Evolutionary conservation across 1,140 invertebrate species (phyloP).

Genomic region (Grapholita molesta): DNA sequence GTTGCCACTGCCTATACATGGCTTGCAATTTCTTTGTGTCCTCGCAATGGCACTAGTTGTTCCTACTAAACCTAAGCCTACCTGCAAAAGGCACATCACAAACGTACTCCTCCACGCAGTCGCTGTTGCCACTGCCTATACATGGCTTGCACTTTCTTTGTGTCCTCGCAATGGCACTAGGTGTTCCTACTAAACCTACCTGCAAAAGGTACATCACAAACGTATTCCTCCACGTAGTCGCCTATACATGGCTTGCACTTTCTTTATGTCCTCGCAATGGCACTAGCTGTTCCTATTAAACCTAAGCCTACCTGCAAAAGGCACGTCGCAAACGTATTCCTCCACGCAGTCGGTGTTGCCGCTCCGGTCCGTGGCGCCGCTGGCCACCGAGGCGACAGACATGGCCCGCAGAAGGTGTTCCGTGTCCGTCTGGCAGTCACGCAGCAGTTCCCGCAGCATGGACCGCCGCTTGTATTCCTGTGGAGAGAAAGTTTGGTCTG

Average conservation of each 20-base stretch:
- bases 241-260: constrained; percentile 78
- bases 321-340: constrained; percentile 90
- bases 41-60: constrained; percentile 82
- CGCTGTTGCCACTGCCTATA: no score
- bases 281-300: constrained; percentile 28
- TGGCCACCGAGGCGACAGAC: constrained; percentile 62
- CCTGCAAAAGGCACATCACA: constrained; percentile 92
- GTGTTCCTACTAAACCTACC: constrained; percentile 56
- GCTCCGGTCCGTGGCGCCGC: constrained; percentile 81
- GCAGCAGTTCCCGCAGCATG: constrained; percentile 79
- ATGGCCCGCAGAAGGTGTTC: constrained; percentile 79
- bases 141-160: no score
- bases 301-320: constrained; percentile 86
- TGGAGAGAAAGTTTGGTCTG: constrained; percentile 24
- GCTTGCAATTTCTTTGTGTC: constrained; percentile 83
- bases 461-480: constrained; percentile 89
- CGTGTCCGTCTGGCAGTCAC: constrained; percentile 90
- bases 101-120: constrained; percentile 90
- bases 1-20: constrained; percentile 82
- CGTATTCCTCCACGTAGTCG: constrained; percentile 90
- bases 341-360: constrained; percentile 90
- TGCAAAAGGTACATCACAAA: constrained; percentile 91
- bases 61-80: constrained; percentile 47
- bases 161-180: constrained; percentile 77
- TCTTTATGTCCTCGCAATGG: constrained; percentile 88